Conservation (phyloP, 2,797 vertebrate species). For the Linurgus olivaceus region DNA sequence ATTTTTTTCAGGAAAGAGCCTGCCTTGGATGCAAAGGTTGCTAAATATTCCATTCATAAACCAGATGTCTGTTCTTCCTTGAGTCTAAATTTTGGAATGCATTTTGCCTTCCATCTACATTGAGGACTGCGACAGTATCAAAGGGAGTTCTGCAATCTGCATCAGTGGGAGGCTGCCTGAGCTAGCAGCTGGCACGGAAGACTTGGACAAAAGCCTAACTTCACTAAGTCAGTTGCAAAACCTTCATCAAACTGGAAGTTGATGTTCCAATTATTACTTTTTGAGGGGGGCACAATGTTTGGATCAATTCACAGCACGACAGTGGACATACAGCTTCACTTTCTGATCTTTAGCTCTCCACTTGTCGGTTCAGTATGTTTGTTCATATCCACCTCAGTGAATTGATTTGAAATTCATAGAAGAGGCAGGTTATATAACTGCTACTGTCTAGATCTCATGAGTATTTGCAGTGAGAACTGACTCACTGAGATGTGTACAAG, state of each 20-base stretch:
- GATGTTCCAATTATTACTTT: background rate
- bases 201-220: conserved; percentile 42
- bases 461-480: conserved; percentile 24
- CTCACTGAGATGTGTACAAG: background rate
- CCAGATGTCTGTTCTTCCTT: conserved; percentile 18
- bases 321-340: background rate
- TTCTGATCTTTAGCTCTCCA: background rate
- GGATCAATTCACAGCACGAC: background rate
- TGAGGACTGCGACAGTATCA: background rate
- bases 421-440: conserved; percentile 17
- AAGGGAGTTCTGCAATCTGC: conserved; percentile 31
- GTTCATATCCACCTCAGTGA: background rate
- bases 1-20: conserved; percentile 23
- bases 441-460: conserved; percentile 6
- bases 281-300: background rate
- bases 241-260: background rate
- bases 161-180: conserved; percentile 44
- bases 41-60: conserved; percentile 41
- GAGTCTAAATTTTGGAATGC: conserved; percentile 9
- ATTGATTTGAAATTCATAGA: conserved; percentile 40
- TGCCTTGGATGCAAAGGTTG: background rate
- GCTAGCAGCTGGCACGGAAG: background rate
- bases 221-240: background rate
- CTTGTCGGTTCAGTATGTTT: background rate
- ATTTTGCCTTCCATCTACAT: background rate